These are phyloP conservation scores for Trachurus trachurus DNA, from an alignment of 2,797 vertebrate genomes.

Conservation along the genomic window DNA sequence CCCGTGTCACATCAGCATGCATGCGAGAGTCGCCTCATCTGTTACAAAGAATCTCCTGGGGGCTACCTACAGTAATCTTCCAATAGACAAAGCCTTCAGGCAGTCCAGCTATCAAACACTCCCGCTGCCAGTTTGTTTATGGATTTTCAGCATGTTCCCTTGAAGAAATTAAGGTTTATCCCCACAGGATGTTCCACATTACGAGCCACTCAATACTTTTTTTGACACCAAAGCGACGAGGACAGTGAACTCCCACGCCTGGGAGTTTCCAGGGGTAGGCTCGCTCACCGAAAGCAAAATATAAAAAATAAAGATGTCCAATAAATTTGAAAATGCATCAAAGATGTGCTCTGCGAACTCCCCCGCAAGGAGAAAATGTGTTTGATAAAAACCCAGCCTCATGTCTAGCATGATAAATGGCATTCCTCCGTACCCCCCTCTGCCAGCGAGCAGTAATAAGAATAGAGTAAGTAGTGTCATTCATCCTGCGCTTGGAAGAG, in stretches of 20 bases:
- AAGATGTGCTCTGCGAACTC: slow-evolving; percentile 52
- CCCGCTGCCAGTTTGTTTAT: slow-evolving; percentile 75
- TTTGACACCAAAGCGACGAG: slow-evolving; percentile 53
- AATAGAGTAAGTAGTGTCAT: slow-evolving; percentile 74
- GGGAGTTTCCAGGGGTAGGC: slow-evolving; percentile 31
- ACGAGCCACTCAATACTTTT: slow-evolving; percentile 69
- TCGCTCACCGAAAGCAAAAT: slow-evolving; percentile 35
- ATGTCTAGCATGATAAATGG: slow-evolving; percentile 69
- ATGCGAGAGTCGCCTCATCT: slow-evolving; percentile 60
- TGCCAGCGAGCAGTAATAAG: slow-evolving; percentile 60
- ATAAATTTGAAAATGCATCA: slow-evolving; percentile 64
- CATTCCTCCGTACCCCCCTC: slow-evolving; percentile 45
- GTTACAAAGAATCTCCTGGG: slow-evolving; percentile 64
- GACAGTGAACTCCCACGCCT: slow-evolving; percentile 39
- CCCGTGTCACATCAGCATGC: slow-evolving; percentile 73
- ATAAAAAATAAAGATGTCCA: slow-evolving; percentile 58
- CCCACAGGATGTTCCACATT: slow-evolving; percentile 68
- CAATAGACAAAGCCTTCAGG: slow-evolving; percentile 72
- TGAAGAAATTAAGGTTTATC: slow-evolving; percentile 74
- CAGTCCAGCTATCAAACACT: slow-evolving; percentile 66
- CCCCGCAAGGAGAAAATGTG: slow-evolving; percentile 55
- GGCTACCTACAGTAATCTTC: slow-evolving; percentile 73
- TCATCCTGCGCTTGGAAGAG: slow-evolving; percentile 63
- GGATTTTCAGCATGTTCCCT: slow-evolving; percentile 72
- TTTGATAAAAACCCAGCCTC: slow-evolving; percentile 62